Evolutionary conservation across 2,888 invertebrate genomes (phyloP), one percentile per base, ranked within the genome.

Genomic region (Agyllia agylla): DNA sequence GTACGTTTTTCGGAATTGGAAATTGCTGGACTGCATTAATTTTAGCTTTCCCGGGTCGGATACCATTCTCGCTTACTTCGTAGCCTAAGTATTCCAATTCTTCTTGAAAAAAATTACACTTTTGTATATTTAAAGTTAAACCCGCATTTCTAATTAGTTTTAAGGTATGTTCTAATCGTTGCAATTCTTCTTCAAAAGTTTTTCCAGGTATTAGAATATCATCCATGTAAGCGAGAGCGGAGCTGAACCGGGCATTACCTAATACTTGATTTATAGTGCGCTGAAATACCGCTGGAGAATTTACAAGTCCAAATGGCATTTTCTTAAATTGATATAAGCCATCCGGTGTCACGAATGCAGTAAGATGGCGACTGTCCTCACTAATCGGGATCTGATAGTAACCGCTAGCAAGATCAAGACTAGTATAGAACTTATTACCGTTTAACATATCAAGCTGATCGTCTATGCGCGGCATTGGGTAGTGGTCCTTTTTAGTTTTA

Each of bases 1-100:
- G 94, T 6, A 94, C 92, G 49, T 93, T 95, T 3, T 15, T 79
- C 1, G 79, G 79, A 15, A 2, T n/a, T 2, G 77, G 20, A n/a
- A 57, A 81, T 30, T 9, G 42, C 8, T 49, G 13, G 31, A 81
- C 77, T 20, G 77, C 77, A 3, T 33, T n/a, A n/a, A 77, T 33
- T 77, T 77, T 77, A 1, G 31, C 42, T 57, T 1, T 81, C 9
- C 31, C 57, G 13, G 57, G 57, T 64, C 64, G 4, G 20, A 82
- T 24, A 33, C 81, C 57, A 0, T 13, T 57, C 24, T 31, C 38
- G 20, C 57, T 33, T 33, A 81, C 42, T 30, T 81, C 81, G 13
- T 83, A 83, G 4, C 83, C 83, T 9, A 83, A 57, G 27, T 83
- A 83, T 64, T 83, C 57, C 30, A 83, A 35, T 9, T 27, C 30